Evolutionary conservation across 1,140 invertebrate species (phyloP), one percentile per base, ranked within the genome.

Genomic region (Lepidurus arcticus): DNA sequence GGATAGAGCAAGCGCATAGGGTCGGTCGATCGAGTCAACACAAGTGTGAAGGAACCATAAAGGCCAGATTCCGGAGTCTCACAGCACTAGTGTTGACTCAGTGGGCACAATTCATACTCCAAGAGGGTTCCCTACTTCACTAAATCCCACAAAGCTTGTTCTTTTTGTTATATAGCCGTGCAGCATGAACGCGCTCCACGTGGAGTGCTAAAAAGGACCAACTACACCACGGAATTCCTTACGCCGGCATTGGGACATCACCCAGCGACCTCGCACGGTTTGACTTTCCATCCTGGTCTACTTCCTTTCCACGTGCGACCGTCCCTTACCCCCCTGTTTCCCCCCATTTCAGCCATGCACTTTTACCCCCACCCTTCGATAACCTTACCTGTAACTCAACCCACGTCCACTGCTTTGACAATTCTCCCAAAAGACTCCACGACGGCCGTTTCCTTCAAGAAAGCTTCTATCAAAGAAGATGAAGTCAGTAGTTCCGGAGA

Each of bases 101-200:
- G 2, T 34, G 34, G 34, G 4, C 34, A 34, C 34, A 34, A 34
- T 34, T 34, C 34, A 34, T 34, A 34, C 34, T 34, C 34, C 34
- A 9, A 34, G 34, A 10, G 74, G 74, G 21, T 34, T 42, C 34
- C n/a, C 34, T 42, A 43, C 74, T 1, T 44, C 7, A 74, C 26
- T 44, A 26, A 75, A 42, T 42, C 42, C 42, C 47, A 45, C 47
- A 24, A 43, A 73, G 65, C 65, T 9, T 77, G 16, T 26, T 45
- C n/a, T 34, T 44, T 26, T 73, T 78, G 34, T 74, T 74, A 74
- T 44, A 80, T 87, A 96, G 94, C 94, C 79, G 94, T 96, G 6
- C 94, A 96, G 83, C 93, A 96, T 85, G 94, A 96, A 85, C 86
- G 94, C 80, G 93, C 94, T 13, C 93, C 93, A 1, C 85, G 94